Base-by-base conservation (phyloP, 1,140 invertebrate genomes). In the Bombyx mandarina region DNA sequence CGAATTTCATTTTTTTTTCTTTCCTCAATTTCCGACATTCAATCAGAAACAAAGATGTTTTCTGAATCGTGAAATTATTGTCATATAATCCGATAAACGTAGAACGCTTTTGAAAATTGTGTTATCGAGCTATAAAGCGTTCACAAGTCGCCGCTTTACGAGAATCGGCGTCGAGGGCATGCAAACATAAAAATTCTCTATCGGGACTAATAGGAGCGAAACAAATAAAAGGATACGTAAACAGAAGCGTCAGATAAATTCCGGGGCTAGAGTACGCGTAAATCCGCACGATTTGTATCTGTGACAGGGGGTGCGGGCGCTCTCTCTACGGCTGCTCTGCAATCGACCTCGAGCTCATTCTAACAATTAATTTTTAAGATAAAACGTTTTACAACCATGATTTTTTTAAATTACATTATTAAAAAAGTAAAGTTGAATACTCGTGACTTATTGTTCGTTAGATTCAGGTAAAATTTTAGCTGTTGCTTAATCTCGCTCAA, bases 151-250 rank as follows among this genome's bases (percentile, higher is more conserved):
- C 66, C 83, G 70, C 82, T 86, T 86, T 86, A 86, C 82, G 83
- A 86, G 67, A 73, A 67, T 67, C 79, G 77, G 71, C 79, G 79
- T 52, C 80, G 73, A 70, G 72, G 73, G 73, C 79, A 79, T 79
- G 79, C 80, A 82, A 79, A 85, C 83, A 86, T 86, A 86, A 86
- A 85, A 86, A 86, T 86, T 86, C 82, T 86, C 82, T 86, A 86
- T 86, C 77, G 82, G 73, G 79, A 85, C 83, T 86, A 86, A 85
- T 85, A 86, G 83, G 77, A 86, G 71, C 63, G 77, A 81, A 85
- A 86, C 83, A 85, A 86, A 86, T 86, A 86, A 86, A 86, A 86
- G 75, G 80, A 85, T 86, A 85, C 83, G 83, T 86, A 86, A 86
- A 86, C 82, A 86, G 76, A 74, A 81, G 71, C 75, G 74, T 64